These are phyloP conservation scores for Myiagra hebetior DNA, from an alignment of 2,113 vertebrate species.

Conservation along the genomic window DNA sequence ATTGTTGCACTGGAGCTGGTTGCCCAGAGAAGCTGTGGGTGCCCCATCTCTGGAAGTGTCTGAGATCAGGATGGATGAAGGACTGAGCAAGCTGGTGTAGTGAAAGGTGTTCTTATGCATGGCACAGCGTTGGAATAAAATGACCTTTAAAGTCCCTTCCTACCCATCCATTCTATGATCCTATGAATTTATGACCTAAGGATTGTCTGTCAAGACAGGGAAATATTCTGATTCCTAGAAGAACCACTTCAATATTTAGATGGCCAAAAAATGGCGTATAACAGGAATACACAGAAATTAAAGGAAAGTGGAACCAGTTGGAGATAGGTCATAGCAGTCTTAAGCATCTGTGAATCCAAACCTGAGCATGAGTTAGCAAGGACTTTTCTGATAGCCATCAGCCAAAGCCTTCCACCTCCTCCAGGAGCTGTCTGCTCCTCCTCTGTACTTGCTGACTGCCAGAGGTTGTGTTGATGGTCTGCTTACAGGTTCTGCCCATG, in stretches of 20 bases:
- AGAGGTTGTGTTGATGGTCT: neutral
- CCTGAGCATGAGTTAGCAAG: neutral
- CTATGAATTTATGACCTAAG: neutral
- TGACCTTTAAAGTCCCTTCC: neutral
- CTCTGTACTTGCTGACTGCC: rapidly evolving
- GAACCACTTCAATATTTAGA: neutral
- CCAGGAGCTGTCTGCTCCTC: neutral
- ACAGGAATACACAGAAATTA: neutral
- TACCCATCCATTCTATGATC: neutral
- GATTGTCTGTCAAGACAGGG: neutral
- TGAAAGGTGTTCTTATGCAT: neutral
- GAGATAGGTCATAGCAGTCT: neutral
- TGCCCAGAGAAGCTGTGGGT: neutral
- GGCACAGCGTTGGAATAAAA: neutral
- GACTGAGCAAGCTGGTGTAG: neutral
- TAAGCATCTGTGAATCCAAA: neutral
- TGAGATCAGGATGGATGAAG: neutral
- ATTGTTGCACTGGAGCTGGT: neutral
- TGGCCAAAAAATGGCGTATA: rapidly evolving
- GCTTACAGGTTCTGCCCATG: neutral
- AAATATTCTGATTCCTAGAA: neutral
- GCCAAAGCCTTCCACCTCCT: neutral
- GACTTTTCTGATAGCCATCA: neutral
- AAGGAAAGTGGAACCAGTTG: neutral
- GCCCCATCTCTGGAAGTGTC: neutral